These are phyloP conservation scores for Campaea margaritaria DNA, from an alignment of 2,888 invertebrate species.

Conservation along the genomic window DNA sequence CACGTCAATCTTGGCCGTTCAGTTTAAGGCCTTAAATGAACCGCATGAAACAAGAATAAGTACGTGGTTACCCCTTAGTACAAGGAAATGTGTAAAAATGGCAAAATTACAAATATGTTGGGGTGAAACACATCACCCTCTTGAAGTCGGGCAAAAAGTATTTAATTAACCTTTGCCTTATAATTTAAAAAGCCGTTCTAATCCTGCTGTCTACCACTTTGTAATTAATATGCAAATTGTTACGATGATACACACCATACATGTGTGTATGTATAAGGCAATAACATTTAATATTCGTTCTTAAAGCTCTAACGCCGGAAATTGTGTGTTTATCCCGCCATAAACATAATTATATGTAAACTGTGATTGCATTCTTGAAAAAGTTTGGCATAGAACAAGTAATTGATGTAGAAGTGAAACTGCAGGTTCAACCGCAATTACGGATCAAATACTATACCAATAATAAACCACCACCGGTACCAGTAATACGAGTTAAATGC, in stretches of 20 bases:
- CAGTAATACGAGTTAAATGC: too few species aligned
- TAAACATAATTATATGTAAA: conserved; percentile 18
- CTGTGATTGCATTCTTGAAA: conserved; percentile 12
- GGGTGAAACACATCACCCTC: neutral
- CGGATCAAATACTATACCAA: neutral
- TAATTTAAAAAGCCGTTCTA: conserved; percentile 3
- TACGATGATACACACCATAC: conserved; percentile 1
- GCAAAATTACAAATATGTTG: too few species aligned
- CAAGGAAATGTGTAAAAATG: neutral
- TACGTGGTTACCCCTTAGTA: too few species aligned
- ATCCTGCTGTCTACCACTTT: conserved; percentile 20
- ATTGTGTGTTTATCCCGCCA: conserved; percentile 15
- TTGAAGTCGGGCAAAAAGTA: neutral
- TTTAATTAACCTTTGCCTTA: conserved; percentile 4
- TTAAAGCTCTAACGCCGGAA: conserved; percentile 14
- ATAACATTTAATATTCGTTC: conserved; percentile 9
- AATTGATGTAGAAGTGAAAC: conserved; percentile 1
- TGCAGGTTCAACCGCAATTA: neutral
- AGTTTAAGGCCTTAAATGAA: too few species aligned
- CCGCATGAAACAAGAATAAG: too few species aligned
- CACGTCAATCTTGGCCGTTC: too few species aligned
- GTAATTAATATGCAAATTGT: conserved; percentile 26
- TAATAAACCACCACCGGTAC: neutral
- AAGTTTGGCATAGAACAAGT: neutral
- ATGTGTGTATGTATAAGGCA: neutral